Conservation (phyloP, 2,888 invertebrate genomes). For the Terebella lapidaria region DNA sequence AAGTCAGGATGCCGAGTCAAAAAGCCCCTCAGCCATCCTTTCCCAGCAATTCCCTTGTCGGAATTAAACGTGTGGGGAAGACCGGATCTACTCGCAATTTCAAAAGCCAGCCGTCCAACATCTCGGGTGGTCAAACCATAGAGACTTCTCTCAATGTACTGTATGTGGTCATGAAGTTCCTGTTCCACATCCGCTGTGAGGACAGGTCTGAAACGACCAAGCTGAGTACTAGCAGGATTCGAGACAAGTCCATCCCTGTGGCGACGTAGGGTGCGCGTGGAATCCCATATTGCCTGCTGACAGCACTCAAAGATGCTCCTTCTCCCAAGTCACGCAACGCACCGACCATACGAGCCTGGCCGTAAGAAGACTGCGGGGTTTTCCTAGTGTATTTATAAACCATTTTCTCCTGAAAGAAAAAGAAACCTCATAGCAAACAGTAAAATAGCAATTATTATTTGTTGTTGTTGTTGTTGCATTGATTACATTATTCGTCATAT, state of each 20-base stretch:
- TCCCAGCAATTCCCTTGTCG: constrained; percentile 19
- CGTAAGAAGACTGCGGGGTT: no score
- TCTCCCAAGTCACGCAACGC: background rate
- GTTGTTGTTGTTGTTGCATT: no score
- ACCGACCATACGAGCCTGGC: background rate
- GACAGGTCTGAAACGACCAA: constrained; percentile 6
- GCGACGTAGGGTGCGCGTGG: constrained; percentile 6
- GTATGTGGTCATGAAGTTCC: constrained; percentile 6
- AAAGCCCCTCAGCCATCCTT: constrained; percentile 23
- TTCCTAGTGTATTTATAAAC: no score
- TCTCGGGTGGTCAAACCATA: constrained; percentile 15
- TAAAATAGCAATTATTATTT: no score
- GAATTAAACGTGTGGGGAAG: constrained; percentile 21
- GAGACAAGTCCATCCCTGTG: constrained; percentile 10
- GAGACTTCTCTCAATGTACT: constrained; percentile 14
- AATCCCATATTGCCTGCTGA: background rate
- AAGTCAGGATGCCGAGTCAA: constrained; percentile 18
- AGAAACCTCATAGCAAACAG: no score
- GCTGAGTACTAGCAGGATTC: constrained; percentile 6
- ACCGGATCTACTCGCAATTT: constrained; percentile 17
- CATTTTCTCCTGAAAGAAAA: no score
- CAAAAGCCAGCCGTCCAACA: constrained; percentile 19
- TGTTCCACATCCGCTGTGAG: constrained; percentile 2
- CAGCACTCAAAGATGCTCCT: background rate
- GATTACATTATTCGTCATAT: no score